Base-by-base conservation (phyloP, 2,797 vertebrate genomes). In the Ctenopoma kingsleyae region DNA sequence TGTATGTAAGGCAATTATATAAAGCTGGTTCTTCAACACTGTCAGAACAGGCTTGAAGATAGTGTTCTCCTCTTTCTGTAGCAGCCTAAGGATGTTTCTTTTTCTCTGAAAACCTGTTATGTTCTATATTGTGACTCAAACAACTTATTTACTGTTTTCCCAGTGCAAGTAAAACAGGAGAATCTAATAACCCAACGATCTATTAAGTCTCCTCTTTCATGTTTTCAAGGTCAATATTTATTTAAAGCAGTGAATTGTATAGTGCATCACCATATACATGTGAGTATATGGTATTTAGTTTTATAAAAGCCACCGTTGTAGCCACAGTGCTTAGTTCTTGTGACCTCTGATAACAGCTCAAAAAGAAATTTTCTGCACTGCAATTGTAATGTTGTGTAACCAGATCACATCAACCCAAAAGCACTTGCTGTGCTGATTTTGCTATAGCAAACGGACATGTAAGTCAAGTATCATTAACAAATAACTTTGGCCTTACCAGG, bases 381-480 rank as follows among this genome's bases (percentile, higher is more conserved):
- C 27, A 30, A 50, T 40, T 43, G 48, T 6, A 49, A 12, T 16
- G 19, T 2, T 38, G 20, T 50, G 38, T 44, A 71, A 56, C 40
- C n/a, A 36, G 55, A 55, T 44, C 36, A 53, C 17, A 16, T 23
- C 23, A 56, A 76, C 49, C 54, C 36, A 59, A 36, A 53, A 40
- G 46, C 43, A 62, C 58, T 69, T 7, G 7, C 4, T 40, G 32
- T n/a, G 25, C 40, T 41, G 15, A 41, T 41, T 41, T 15, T 41
- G 15, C 40, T 41, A 6, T 41, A 41, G 40, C 15, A 35, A 35
- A 35, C 35, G 1, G 35, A 35, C 35, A 35, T 35, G 35, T 35
- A 35, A 9, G 35, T 11, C 35, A 35, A 35, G 35, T 10, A 11
- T 35, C 35, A 35, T 35, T 10, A 35, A 10, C 40, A 41, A 41